Conservation (phyloP, 2,797 vertebrate species). For the Cephalopachus bancanus region DNA sequence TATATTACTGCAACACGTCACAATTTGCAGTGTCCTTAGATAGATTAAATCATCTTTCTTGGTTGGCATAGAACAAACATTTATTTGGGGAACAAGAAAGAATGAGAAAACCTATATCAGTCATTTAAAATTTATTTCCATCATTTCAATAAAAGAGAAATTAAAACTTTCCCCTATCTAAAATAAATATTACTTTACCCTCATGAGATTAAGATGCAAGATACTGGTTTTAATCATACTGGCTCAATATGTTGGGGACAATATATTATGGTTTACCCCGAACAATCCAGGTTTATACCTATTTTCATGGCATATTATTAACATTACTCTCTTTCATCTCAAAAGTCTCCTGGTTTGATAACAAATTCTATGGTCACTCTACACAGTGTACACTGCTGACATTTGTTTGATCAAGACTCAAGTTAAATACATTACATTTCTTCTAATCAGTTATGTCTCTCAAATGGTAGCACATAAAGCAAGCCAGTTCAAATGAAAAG, state of each 20-base stretch:
- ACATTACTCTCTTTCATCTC: background rate
- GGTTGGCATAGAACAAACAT: background rate
- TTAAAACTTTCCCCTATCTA: background rate
- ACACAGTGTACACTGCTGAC: background rate
- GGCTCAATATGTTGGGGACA: background rate
- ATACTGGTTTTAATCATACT: background rate
- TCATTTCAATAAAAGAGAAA: slow-evolving; percentile 25
- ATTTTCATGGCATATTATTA: background rate
- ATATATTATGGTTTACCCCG: background rate
- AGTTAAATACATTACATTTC: background rate
- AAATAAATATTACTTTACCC: background rate
- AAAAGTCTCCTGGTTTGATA: background rate
- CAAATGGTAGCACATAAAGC: background rate
- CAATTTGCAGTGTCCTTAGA: background rate
- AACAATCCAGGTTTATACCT: background rate
- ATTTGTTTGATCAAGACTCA: background rate
- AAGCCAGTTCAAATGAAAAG: background rate
- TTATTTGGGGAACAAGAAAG: background rate
- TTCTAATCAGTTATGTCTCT: background rate
- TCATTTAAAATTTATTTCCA: background rate
- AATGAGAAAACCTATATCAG: background rate
- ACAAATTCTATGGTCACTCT: background rate
- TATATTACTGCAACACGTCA: background rate
- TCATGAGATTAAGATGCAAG: background rate
- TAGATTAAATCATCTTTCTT: slow-evolving; percentile 27